Evolutionary conservation across 2,113 vertebrate species (phyloP), one percentile per base, ranked within the genome.

Genomic region (Mustela lutreola): DNA sequence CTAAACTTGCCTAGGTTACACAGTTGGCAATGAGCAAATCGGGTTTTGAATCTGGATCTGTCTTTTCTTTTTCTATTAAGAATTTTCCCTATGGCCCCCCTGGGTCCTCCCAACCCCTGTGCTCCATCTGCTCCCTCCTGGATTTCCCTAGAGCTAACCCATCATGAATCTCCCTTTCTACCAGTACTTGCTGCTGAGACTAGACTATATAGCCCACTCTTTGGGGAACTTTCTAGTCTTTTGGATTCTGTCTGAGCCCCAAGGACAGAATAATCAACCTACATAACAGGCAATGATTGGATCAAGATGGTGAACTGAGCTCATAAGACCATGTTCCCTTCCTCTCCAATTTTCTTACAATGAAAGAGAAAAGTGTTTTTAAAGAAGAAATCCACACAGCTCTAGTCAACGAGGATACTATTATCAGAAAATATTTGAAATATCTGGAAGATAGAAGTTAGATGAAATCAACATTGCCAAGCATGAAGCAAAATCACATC

Each of bases 391-490:
- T 65, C 39, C 45, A 76, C 8, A 36, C 8, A 85, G 21, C 11
- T 39, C 89, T 93, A n/a, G 22, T 71, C 85, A 85, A 81, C 22
- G 84, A 76, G 5, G 24, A 7, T 31, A 62, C 22, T 31, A 31
- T 26, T 76, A 26, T 58, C 36, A 86, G 82, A 82, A 97, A 93
- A 53, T 56, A 3, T 28, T 39, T 67, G 19, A 96, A 92, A 48
- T 95, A 96, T 15, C 88, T 82, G 36, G 65, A 10, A 89, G 19
- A 82, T 11, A 82, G n/a, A 96, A 81, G 11, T 91, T 80, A 92
- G 89, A 91, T 95, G 53, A 91, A 95, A 94, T 78, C 45, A 85
- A 84, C 31, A 76, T 71, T 50, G 67, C 62, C 21, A 75, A 93
- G 24, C 71, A 31, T 62, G 1, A 67, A 48, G 14, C 60, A 31